Percentiles rank a stretch among this genome's conserved stretches.
These are phyloP conservation scores for Perccottus glenii DNA, from an alignment of 2,113 vertebrate species.

Conservation along the genomic window DNA sequence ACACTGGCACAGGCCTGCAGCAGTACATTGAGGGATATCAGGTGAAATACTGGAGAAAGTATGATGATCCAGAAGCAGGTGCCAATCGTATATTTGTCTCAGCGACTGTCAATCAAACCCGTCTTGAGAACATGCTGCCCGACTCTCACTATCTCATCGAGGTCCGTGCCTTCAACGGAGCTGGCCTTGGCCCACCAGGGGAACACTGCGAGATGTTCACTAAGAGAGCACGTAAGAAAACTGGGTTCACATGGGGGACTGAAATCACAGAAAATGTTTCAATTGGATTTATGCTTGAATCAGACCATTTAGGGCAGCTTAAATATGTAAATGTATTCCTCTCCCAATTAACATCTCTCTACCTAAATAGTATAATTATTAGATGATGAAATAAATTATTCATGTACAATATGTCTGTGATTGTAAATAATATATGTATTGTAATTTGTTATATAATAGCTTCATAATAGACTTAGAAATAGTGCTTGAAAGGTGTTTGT, in stretches of 20 bases:
- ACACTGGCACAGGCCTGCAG: constrained; percentile 74
- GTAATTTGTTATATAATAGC: background rate
- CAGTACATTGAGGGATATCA: constrained; percentile 93
- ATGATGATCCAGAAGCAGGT: constrained; percentile 91
- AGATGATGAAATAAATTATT: too few species aligned
- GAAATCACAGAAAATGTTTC: too few species aligned
- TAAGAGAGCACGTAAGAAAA: constrained; percentile 90
- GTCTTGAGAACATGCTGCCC: constrained; percentile 91
- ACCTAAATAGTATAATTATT: too few species aligned
- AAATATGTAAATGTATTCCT: too few species aligned
- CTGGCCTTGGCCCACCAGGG: constrained; percentile 91
- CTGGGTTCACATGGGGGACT: background rate
- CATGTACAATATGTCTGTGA: too few species aligned
- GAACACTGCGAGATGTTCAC: constrained; percentile 86
- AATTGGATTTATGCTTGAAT: too few species aligned
- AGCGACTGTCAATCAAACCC: constrained; percentile 84
- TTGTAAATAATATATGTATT: background rate
- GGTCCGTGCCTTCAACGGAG: constrained; percentile 92
- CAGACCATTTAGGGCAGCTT: too few species aligned
- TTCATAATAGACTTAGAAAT: background rate
- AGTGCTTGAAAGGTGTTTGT: background rate
- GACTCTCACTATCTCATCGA: constrained; percentile 94
- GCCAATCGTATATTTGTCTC: constrained; percentile 88
- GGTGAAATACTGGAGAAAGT: constrained; percentile 94
- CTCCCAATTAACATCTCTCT: too few species aligned